These are phyloP conservation scores for Thecocarcelia acutangulata DNA, from an alignment of 2,888 invertebrate genomes.

Conservation along the genomic window DNA sequence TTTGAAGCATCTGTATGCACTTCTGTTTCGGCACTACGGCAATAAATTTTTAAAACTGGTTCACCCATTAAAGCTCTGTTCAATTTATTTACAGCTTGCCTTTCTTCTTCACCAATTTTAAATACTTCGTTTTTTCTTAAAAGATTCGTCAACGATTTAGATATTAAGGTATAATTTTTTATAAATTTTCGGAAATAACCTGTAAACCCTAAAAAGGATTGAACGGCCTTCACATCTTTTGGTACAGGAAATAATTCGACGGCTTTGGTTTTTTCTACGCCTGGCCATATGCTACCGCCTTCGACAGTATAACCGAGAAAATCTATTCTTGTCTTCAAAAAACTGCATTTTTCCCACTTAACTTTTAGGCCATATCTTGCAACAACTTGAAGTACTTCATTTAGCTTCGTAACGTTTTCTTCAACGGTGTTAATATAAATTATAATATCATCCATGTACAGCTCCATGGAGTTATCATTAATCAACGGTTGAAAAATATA, in stretches of 20 bases:
- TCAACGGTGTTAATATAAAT: neutral
- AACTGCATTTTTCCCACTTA: neutral
- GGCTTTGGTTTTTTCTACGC: neutral
- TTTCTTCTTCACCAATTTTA: neutral
- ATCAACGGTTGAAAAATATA: neutral
- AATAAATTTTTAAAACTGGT: no score
- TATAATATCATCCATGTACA: neutral
- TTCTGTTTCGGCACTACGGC: neutral
- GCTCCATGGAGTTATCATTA: neutral
- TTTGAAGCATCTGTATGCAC: neutral
- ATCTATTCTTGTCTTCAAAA: neutral
- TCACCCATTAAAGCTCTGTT: neutral
- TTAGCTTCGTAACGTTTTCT: neutral
- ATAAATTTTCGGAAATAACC: neutral
- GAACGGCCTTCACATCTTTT: neutral
- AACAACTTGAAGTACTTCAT: neutral
- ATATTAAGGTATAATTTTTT: neutral
- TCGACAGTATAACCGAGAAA: neutral
- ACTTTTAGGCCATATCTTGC: neutral
- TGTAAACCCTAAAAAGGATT: neutral
- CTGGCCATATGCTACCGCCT: neutral
- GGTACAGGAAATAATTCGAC: neutral
- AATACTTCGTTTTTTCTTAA: neutral
- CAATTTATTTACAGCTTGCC: neutral
- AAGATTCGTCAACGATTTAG: neutral